Evolutionary conservation across 2,113 vertebrate species (phyloP).

Genomic region (Oceanites oceanicus): DNA sequence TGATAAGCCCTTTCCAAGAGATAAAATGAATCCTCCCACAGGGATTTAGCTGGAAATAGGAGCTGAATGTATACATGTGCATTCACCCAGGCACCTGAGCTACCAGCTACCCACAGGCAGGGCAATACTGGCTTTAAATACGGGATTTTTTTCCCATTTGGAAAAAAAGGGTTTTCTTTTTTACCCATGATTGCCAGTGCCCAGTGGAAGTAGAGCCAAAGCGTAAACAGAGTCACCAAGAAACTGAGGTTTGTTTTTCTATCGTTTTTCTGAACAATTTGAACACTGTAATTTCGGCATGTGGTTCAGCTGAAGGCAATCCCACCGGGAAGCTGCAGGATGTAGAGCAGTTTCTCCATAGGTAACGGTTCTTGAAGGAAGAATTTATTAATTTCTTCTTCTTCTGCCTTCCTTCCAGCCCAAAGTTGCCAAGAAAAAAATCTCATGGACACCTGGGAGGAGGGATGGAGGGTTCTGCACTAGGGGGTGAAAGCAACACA

Average conservation of each 20-base stretch:
- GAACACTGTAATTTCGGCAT: neutral
- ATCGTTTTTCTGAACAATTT: neutral
- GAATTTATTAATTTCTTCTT: neutral
- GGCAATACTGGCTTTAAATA: neutral
- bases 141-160: neutral
- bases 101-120: neutral
- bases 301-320: neutral
- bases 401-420: neutral
- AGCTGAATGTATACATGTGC: rapidly evolving
- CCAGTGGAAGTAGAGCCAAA: neutral
- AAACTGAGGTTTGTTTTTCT: conserved; percentile 48
- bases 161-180: neutral
- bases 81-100: neutral
- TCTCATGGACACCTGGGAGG: rapidly evolving
- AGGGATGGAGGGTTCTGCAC: neutral
- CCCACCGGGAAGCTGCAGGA: neutral
- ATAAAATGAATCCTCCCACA: rapidly evolving
- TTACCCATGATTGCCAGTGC: neutral
- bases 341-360: neutral
- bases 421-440: neutral
- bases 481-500: rapidly evolving
- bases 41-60: neutral
- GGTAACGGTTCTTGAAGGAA: neutral
- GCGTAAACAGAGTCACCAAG: neutral
- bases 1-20: neutral